Percentiles rank a stretch among this genome's conserved stretches.
Conservation (phyloP, 2,113 vertebrate genomes). For the Plecotus auritus region DNA sequence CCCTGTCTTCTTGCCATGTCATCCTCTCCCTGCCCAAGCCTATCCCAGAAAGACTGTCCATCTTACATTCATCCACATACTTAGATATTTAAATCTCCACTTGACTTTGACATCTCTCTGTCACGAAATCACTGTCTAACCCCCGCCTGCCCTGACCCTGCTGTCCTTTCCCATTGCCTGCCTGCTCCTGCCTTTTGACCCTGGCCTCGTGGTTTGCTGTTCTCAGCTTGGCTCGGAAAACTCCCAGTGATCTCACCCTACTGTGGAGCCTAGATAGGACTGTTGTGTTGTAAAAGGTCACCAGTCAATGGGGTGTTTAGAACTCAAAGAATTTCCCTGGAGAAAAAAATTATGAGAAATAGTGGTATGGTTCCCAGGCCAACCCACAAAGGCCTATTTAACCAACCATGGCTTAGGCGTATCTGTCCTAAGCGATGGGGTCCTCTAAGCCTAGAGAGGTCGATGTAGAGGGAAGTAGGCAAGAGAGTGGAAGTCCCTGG, state of each 20-base stretch:
- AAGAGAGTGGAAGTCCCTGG: neutral
- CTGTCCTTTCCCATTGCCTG: neutral
- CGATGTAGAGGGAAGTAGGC: neutral
- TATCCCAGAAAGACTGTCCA: neutral
- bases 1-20: neutral
- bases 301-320: conserved; percentile 62
- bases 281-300: conserved; percentile 66
- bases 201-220: neutral
- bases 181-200: conserved; percentile 6
- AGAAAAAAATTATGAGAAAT: conserved; percentile 57
- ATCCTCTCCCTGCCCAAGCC: neutral
- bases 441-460: neutral
- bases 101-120: neutral
- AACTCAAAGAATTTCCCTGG: conserved; percentile 66
- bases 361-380: conserved; percentile 56
- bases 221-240: conserved; percentile 40
- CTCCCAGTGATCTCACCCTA: conserved; percentile 57
- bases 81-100: neutral
- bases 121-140: neutral
- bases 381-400: conserved; percentile 65
- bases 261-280: conserved; percentile 13
- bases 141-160: neutral
- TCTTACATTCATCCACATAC: neutral
- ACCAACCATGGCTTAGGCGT: neutral
- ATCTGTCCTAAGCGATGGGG: neutral